Evolutionary conservation across 2,113 vertebrate species (phyloP), one percentile per base, ranked within the genome.

Genomic region (Prolemur simus): DNA sequence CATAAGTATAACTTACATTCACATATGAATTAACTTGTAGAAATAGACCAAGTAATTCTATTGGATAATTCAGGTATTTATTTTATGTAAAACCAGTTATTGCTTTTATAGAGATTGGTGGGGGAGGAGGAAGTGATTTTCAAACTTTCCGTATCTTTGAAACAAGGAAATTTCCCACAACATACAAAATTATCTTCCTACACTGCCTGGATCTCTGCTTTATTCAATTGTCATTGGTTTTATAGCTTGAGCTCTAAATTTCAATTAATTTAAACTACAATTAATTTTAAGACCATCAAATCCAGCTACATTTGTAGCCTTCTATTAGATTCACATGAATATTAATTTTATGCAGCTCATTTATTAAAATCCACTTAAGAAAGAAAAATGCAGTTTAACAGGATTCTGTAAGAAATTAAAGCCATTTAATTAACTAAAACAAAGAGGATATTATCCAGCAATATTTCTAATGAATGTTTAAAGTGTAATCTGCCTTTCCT

Each of bases 281-380:
- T 91, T 94, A 91, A 88, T 88, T 96, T 89, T 93, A 87, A 97
- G 20, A 39, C 14, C 23, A 90, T 77, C 54, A 86, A 86, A 85
- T 91, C 32, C 29, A 91, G 29, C 15, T 86, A 83, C 4, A 74
- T 63, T 94, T 90, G 34, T 27, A 93, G n/a, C 17, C 86, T 6
- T 82, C n/a, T 87, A 47, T 78, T 87, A 92, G 89, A 80, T 56
- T 91, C 42, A 73, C 42, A 12, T 34, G 37, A 78, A 37, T 95
- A 85, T 84, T 89, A 94, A 92, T 92, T 96, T 94, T 78, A 86
- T 27, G 15, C 10, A 95, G 64, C 34, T 89, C 78, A 89, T 69
- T 95, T 93, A 84, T 87, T 95, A 92, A 97, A 96, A 81, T 85
- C 56, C 85, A 80, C 90, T 93, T 96, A 73, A 82, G 78, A 21